Evolutionary conservation across 64 coral and sea anemone genomes (phyloP), one percentile per base, ranked within the genome.

Genomic region (Montipora efflorescens): DNA sequence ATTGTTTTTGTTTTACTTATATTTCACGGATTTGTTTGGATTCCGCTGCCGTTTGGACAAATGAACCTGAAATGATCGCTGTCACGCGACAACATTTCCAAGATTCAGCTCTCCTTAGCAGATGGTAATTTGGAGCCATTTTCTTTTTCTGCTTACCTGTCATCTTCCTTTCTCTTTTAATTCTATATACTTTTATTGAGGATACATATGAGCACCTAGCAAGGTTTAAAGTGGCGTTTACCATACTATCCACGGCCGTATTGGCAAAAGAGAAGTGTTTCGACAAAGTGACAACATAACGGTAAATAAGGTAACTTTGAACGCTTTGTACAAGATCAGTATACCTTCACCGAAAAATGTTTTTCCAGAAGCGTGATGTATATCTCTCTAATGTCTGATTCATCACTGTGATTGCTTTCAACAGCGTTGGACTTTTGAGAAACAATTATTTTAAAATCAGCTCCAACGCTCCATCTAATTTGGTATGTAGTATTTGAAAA

Each of bases 1-100:
- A 18, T 49, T 78, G 76, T 78, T 78, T 78, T 78, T 78, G 52
- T 64, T 64, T 78, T 16, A 78, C 76, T 78, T 78, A 78, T 78
- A 78, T 78, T 78, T 18, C 75, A 77, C 13, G 14, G 9, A 64
- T 64, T 64, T 64, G 61, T 64, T 64, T 64, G 61, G 61, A 64
- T 64, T 16, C 61, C 0, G 61, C 61, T 0, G 61, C 61, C 9
- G 13, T 11, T 14, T 16, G 61, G 61, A 64, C 61, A 64, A 64
- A 64, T 64, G 61, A 64, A 64, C 52, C 5, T 0, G 4, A 55
- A 55, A 55, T 55, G 52, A 55, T 7, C 61, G 61, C 61, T 64
- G 61, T 64, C 61, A 64, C 10, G 61, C 61, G 61, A 64, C 59
- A 64, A 64, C 61, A 64, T 64, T 16, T 64, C 61, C 61, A 64